phyloP scores from a whole-genome alignment of 2,888 invertebrate species.

The Diadegma fenestrale region DNA sequence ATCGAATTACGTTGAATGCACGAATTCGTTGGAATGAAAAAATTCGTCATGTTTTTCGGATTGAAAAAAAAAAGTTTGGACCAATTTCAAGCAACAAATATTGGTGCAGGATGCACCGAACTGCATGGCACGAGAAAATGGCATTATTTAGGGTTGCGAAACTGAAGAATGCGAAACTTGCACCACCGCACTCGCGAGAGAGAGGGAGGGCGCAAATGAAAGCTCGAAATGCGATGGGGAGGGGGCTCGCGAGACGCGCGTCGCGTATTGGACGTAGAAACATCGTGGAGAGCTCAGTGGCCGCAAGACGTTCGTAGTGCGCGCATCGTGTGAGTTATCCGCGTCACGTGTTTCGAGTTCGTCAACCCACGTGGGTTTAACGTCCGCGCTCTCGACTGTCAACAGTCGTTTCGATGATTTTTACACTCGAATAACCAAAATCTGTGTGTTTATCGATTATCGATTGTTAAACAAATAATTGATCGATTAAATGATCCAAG shows the following conservation, averaged over 20 bases:
- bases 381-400: conserved; percentile 32
- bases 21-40: too few relatives aligned
- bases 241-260: conserved; percentile 34
- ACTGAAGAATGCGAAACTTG: conserved; percentile 9
- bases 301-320: conserved; percentile 79
- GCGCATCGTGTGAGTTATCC: conserved; percentile 75
- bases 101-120: neutral
- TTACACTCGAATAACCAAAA: neutral
- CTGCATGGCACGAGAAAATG: neutral
- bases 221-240: conserved; percentile 19
- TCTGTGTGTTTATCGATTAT: conserved; percentile 6
- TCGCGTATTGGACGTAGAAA: conserved; percentile 55
- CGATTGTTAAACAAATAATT: neutral
- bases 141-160: neutral
- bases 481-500: neutral
- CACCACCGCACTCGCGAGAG: conserved; percentile 14
- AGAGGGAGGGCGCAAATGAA: conserved; percentile 25
- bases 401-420: conserved; percentile 15
- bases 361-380: conserved; percentile 68
- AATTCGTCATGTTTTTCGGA: too few relatives aligned
- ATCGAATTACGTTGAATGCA: neutral
- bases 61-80: too few relatives aligned
- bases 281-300: conserved; percentile 75
- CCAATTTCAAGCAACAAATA: too few relatives aligned
- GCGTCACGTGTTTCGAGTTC: conserved; percentile 60